Evolutionary conservation across 2,888 invertebrate species (phyloP), one percentile per base, ranked within the genome.

Genomic region (Trypoxylon attenuatum): DNA sequence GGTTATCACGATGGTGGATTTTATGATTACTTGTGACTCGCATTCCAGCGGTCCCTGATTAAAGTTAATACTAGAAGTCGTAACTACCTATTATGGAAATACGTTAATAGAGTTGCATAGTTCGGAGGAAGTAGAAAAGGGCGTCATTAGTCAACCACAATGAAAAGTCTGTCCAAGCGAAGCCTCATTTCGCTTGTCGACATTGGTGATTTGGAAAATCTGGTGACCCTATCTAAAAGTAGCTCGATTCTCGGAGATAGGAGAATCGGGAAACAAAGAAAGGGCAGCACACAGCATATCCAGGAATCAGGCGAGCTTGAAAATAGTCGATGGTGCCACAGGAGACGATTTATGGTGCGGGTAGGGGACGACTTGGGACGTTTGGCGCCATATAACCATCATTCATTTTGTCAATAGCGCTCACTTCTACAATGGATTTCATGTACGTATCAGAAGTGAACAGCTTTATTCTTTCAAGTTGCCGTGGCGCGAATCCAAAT

Each of bases 381-480:
- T 73, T 80, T 67, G 79, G 81, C 81, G 78, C 78, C 81, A 76
- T 81, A 80, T 83, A 81, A 81, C 81, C 81, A 83, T 83, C 80
- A 80, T 80, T 83, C 81, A 83, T 82, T 82, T 82, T 82, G 81
- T 83, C 82, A 83, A 82, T 83, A 81, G 79, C 69, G 76, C 62
- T 81, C 75, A 77, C 76, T 72, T 71, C 75, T 69, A 81, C 81
- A 81, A 82, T 82, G 75, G 78, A 75, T 77, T 77, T 73, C 56
- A 54, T 69, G 73, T 77, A 76, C 71, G 76, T 77, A 76, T 79
- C 77, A 76, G 76, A 75, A 73, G 69, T 62, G 75, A 80, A 78
- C 82, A 81, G 79, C 82, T 82, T 82, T 77, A 82, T 82, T 82
- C 80, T 80, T 79, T 82, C 76, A 71, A 61, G 69, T 65, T 56